phyloP scores from a whole-genome alignment of 2,113 vertebrate species.

The Rhinoderma darwinii region DNA sequence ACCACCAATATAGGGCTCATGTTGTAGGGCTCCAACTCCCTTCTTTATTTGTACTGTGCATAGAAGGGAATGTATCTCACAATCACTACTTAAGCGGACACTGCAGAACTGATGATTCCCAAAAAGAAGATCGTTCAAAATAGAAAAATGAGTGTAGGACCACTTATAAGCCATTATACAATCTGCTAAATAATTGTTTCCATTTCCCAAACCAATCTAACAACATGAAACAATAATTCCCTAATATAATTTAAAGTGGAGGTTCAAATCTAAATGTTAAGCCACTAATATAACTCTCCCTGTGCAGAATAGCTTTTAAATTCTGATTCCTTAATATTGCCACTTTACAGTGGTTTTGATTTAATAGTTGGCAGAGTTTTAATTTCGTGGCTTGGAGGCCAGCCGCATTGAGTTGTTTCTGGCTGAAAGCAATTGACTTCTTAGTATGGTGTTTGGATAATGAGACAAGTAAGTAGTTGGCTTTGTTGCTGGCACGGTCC shows the following conservation, averaged over 20 bases:
- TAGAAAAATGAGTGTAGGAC: too few relatives aligned
- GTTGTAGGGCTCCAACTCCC: not conserved
- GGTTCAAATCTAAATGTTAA: not conserved
- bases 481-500: constrained; percentile 33
- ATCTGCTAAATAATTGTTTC: not conserved
- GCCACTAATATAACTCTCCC: not conserved
- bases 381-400: constrained; percentile 35
- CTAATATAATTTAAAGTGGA: not conserved
- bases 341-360: constrained; percentile 31
- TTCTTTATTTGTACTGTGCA: not conserved
- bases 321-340: constrained; percentile 3
- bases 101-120: too few relatives aligned
- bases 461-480: constrained; percentile 30
- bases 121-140: too few relatives aligned
- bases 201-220: not conserved
- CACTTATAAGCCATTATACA: not conserved
- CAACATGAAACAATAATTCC: not conserved
- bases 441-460: constrained; percentile 13
- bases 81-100: too few relatives aligned
- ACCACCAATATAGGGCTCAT: not conserved
- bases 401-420: constrained; percentile 37
- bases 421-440: constrained; percentile 27
- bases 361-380: constrained; percentile 45
- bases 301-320: not conserved
- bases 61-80: not conserved